phyloP scores from a whole-genome alignment of 2,797 vertebrate species.

The Valencia hispanica region DNA sequence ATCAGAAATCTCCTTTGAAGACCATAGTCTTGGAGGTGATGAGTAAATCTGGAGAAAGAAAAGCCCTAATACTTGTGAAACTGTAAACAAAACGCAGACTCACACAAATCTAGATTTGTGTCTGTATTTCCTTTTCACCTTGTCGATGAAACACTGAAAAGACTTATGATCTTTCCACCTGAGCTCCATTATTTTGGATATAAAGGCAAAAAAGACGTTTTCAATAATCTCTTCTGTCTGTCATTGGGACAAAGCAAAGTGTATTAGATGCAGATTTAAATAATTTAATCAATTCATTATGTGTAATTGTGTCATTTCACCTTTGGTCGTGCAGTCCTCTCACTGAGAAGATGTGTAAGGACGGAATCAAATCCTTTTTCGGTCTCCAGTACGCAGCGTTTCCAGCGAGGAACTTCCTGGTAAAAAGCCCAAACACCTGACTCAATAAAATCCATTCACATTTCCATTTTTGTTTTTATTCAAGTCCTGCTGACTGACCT shows the following conservation, averaged over 20 bases:
- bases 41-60: slow-evolving; percentile 67
- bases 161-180: slow-evolving; percentile 68
- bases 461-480: background rate
- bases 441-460: slow-evolving; percentile 15
- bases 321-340: slow-evolving; percentile 60
- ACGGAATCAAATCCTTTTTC: slow-evolving; percentile 75
- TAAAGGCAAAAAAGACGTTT: slow-evolving; percentile 73
- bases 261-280: background rate
- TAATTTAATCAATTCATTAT: background rate
- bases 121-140: slow-evolving; percentile 59
- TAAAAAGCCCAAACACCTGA: slow-evolving; percentile 16
- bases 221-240: slow-evolving; percentile 77
- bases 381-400: slow-evolving; percentile 75
- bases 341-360: slow-evolving; percentile 65
- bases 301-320: slow-evolving; percentile 46
- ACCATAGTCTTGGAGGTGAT: slow-evolving; percentile 72
- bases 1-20: slow-evolving; percentile 27
- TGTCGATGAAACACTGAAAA: slow-evolving; percentile 62
- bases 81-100: background rate
- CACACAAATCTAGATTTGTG: background rate
- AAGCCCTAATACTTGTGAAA: background rate
- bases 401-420: slow-evolving; percentile 78
- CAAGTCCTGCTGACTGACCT: slow-evolving; percentile 52
- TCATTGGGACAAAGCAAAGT: slow-evolving; percentile 24
- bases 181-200: slow-evolving; percentile 68